Percentiles rank a stretch among this genome's conserved stretches.
These are phyloP conservation scores for Camptogramma bilineatum DNA, from an alignment of 2,888 invertebrate species.

Conservation along the genomic window DNA sequence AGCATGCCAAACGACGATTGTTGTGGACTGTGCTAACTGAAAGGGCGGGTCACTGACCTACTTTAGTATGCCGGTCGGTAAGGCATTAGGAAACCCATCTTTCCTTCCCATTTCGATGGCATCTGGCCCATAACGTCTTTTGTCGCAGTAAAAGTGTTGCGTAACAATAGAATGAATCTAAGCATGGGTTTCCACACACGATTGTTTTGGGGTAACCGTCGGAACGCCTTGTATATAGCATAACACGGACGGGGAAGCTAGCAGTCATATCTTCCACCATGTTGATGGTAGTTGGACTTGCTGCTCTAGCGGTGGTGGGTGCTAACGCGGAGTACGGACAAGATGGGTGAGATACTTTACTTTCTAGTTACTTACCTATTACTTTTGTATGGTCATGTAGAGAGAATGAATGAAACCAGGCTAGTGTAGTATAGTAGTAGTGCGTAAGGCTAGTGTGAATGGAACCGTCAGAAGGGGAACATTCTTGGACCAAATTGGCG, in stretches of 20 bases:
- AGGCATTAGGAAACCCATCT: slow-evolving; percentile 38
- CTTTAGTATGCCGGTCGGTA: slow-evolving; percentile 1
- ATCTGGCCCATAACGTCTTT: slow-evolving; percentile 57
- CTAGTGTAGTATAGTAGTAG: too few species aligned
- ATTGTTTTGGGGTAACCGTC: slow-evolving; percentile 72
- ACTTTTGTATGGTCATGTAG: too few species aligned
- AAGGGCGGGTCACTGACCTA: background rate
- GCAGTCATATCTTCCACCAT: slow-evolving; percentile 67
- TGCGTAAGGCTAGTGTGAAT: too few species aligned
- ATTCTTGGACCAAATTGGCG: too few species aligned
- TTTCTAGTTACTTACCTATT: background rate
- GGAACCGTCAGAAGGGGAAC: too few species aligned
- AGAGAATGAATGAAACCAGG: too few species aligned
- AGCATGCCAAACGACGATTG: too few species aligned
- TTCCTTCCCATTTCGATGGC: slow-evolving; percentile 64
- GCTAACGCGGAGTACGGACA: slow-evolving; percentile 64
- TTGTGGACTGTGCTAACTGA: background rate
- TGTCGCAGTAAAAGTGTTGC: slow-evolving; percentile 65
- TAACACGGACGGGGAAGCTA: slow-evolving; percentile 61
- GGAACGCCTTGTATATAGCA: slow-evolving; percentile 80
- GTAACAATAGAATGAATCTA: slow-evolving; percentile 61
- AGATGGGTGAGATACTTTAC: slow-evolving; percentile 67
- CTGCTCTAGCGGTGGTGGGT: slow-evolving; percentile 49
- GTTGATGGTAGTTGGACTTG: slow-evolving; percentile 52
- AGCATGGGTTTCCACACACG: slow-evolving; percentile 71